Evolutionary conservation across 2,888 invertebrate genomes (phyloP), one percentile per base, ranked within the genome.

Genomic region (Helleia helle): DNA sequence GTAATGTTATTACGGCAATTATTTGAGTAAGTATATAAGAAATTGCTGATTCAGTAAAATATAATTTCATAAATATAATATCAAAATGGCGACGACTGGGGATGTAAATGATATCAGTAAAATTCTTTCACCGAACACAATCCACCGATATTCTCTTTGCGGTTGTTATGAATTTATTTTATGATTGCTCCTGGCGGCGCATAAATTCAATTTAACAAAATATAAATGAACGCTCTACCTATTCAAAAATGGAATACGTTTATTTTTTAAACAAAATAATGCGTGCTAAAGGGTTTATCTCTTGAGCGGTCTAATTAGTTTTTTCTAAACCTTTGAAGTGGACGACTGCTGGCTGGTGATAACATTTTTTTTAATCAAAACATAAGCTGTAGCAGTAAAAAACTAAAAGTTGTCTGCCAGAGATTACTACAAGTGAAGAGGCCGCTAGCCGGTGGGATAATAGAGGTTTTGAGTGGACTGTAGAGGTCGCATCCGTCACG

Each of bases 21-120:
- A n/a, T n/a, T n/a, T 30, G 14, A 3, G 8, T 3, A 15, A 30
- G 15, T 30, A 30, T 15, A 30, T 9, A 15, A 22, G 1, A 3
- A 22, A 13, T 29, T 12, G 3, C 12, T 18, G 15, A 14, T 9
- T n/a, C 30, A 30, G 30, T 30, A 15, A 8, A n/a, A 2, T 9
- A 12, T 11, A 11, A 34, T 12, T 38, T 42, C 38, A 14, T 38
- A 18, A 42, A 42, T 25, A 18, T 28, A 38, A 34, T 38, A 34
- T 38, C 42, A 34, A 31, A 34, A 34, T 38, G 34, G 42, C 34
- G 34, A 28, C n/a, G n/a, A n/a, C 15, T 15, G 14, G n/a, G n/a
- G 29, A 13, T 28, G 38, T 28, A 38, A 28, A 29, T 29, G 17
- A 28, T 38, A 26, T 28, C n/a, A n/a, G 27, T 28, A 12, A 13